Evolutionary conservation across 1,140 invertebrate species (phyloP), one percentile per base, ranked within the genome.

Genomic region (Camponotus pennsylvanicus): DNA sequence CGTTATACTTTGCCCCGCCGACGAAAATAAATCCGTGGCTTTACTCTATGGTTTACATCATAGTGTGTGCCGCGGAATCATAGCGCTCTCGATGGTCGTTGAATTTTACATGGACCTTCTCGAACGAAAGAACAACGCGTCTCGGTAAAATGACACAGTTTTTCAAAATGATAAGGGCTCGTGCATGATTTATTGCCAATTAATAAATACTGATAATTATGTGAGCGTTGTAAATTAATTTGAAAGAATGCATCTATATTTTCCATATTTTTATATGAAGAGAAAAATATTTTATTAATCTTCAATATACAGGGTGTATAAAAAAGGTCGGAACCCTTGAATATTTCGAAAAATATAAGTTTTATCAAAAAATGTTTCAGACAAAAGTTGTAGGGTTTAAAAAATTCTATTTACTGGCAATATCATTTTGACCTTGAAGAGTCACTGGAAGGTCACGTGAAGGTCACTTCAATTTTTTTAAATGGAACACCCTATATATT

Each of bases 21-120:
- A 59, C 11, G 59, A 77, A 86, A 83, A 89, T 87, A 89, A 89
- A 90, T 90, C 52, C 45, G 42, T 57, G 57, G 79, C 21, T 84
- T 89, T 89, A 89, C 66, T 42, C 55, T 49, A 69, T 83, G 27
- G 70, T 83, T 89, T 87, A 87, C 70, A 69, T 79, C 63, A 67
- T 67, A 79, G 34, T 78, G 34, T 40, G 34, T n/a, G n/a, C 37
- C 52, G 6, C 37, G 61, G 66, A 55, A 61, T 85, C 75, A 49
- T 89, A 61, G 61, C 77, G 55, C 37, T 32, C n/a, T 40, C 45
- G 88, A 89, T 87, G 55, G 59, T 34, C 70, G 52, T 11, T 90
- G 88, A 89, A 90, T 90, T 87, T 89, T 90, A 80, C 69, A 87
- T 89, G n/a, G 69, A 37, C 66, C 77, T 67, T 86, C 85, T 70